These are phyloP conservation scores for Astreopora myriophthalma DNA, from an alignment of 64 coral and sea anemone species.

Conservation along the genomic window DNA sequence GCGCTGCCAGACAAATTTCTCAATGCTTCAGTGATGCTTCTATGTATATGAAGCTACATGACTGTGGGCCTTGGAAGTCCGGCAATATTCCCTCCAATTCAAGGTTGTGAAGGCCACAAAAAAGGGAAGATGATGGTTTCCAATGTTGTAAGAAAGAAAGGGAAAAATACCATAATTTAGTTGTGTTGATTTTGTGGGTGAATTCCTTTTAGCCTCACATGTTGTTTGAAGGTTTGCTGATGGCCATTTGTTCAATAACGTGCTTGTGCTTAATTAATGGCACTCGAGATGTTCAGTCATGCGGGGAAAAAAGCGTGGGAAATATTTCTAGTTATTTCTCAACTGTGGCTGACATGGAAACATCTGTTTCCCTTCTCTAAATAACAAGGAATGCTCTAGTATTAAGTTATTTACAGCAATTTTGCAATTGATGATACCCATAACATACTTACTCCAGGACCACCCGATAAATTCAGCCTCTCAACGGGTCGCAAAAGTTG, in stretches of 20 bases:
- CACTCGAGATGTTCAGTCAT: not conserved
- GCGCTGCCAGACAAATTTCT: too few relatives aligned
- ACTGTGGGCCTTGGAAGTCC: too few relatives aligned
- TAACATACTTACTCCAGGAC: too few relatives aligned
- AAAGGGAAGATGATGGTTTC: not conserved
- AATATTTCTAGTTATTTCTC: not conserved
- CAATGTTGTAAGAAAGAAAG: not conserved
- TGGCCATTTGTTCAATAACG: not conserved
- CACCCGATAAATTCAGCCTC: too few relatives aligned
- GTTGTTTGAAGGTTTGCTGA: not conserved
- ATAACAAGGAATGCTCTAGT: not conserved
- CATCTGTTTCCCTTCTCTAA: not conserved
- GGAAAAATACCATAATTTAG: not conserved
- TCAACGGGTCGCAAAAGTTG: too few relatives aligned
- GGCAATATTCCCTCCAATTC: too few relatives aligned
- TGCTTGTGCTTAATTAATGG: not conserved
- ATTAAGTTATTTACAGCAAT: not conserved
- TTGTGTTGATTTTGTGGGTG: not conserved
- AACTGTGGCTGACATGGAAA: not conserved
- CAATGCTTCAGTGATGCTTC: too few relatives aligned
- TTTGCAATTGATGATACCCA: too few relatives aligned
- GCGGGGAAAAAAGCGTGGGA: conserved; percentile 10
- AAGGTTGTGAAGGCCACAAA: not conserved
- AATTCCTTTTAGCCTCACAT: not conserved
- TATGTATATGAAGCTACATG: too few relatives aligned